Evolutionary conservation across 2,797 vertebrate species (phyloP), one percentile per base, ranked within the genome.

Genomic region (Myotis daubentonii): DNA sequence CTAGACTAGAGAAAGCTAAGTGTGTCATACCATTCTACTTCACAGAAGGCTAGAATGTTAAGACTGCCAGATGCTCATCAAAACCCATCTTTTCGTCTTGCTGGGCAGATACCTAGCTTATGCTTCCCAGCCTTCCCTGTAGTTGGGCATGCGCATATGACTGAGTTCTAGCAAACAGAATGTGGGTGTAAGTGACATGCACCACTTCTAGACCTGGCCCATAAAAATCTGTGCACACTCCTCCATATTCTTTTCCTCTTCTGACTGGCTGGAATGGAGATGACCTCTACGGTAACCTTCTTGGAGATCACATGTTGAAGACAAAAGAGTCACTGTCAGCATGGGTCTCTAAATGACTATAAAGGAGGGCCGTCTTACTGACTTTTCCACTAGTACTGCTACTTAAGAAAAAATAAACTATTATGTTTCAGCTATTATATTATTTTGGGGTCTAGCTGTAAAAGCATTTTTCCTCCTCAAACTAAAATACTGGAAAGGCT

Each of bases 401-500:
- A 94, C 66, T 83, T 89, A 89, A 89, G 62, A 91, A 85, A 84
- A 84, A 88, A 38, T 16, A 85, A 71, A 72, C 8, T 62, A 44
- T 90, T 75, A 75, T 66, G 30, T 91, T 89, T 80, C 55, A 78
- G 65, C 53, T 81, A 81, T 72, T 71, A 80, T 36, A 36, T 78
- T 78, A 66, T 60, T 71, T 68, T 55, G 9, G 51, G 15, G 10
- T 88, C 53, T 53, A 94, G 49, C 25, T 65, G 2, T 57, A 75
- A 94, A 89, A 79, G 41, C 47, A 79, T 33, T 88, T 89, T 95
- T 79, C 36, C 84, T 80, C 81, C 53, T 92, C 49, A 92, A 71
- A 90, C 49, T 85, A 62, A 90, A 79, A 75, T 20, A 10, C n/a
- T 78, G 62, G 36, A 79, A 95, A 88, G 65, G 19, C 70, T 95